Base-by-base conservation (phyloP, 1,140 invertebrate species). In the Sycophila sp. region DNA sequence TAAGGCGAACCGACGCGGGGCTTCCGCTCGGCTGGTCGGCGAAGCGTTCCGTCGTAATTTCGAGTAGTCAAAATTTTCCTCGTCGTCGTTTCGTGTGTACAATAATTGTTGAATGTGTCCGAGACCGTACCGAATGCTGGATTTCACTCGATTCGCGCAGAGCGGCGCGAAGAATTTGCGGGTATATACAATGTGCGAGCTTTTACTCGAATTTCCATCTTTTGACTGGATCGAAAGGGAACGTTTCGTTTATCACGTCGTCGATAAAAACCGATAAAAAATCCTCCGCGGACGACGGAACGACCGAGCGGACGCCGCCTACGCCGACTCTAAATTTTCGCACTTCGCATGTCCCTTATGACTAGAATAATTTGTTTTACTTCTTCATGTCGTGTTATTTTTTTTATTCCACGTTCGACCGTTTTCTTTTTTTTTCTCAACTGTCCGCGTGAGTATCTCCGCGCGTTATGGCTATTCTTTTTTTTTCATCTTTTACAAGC, bases 1-100 rank as follows among this genome's bases (percentile, higher is more conserved):
- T 76, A 78, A 79, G 70, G 75, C 72, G 75, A 80, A 68, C 72
- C 75, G 69, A 73, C 71, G 55, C 38, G 19, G 22, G 56, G 71
- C 72, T 73, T 76, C 71, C 73, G 74, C 67, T 75, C 69, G 55
- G n/a, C n/a, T n/a, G n/a, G n/a, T n/a, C n/a, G n/a, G 32, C 71
- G 73, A 76, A 70, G 76, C 59, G 59, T 49, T 58, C 51, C 53
- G 26, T 62, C 42, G 60, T n/a, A 75, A 76, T 74, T 70, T 74
- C 66, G 71, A 51, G n/a, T 73, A 30, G 71, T 73, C 59, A 45
- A 56, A 28, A 64, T 76, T 69, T 74, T 56, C 32, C 60, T 34
- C 2, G 62, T 47, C 38, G 36, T 64, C 53, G 22, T 72, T 72
- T 51, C 28, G 56, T 24, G 66, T 69, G 11, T 38, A 28, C n/a